Percentiles rank a stretch among this genome's conserved stretches.
Evolutionary conservation across 1,140 invertebrate genomes (phyloP).

Genomic region (Leucophenga varia): DNA sequence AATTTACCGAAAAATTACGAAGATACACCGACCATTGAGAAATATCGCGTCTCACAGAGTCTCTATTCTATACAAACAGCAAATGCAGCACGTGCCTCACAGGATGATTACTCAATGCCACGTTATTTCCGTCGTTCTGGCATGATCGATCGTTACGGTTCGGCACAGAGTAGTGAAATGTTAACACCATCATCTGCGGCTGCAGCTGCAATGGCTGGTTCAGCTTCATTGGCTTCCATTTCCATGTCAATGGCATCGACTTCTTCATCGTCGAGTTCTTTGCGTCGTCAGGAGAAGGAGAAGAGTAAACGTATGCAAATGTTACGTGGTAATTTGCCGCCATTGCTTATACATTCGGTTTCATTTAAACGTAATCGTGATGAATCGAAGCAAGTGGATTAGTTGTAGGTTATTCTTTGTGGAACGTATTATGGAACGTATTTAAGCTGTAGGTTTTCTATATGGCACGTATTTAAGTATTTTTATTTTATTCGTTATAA

Average conservation of each 20-base stretch:
- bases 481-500: too few relatives aligned
- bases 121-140: constrained; percentile 48
- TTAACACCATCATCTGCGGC: too few relatives aligned
- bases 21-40: constrained; percentile 55
- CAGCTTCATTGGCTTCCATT: constrained; percentile 31
- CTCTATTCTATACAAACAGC: constrained; percentile 53
- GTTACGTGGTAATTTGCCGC: constrained; percentile 46
- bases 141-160: constrained; percentile 29
- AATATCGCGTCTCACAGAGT: constrained; percentile 51
- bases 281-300: constrained; percentile 37
- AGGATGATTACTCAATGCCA: constrained; percentile 53
- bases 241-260: constrained; percentile 22
- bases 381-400: constrained; percentile 45
- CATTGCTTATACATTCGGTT: constrained; percentile 49
- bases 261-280: constrained; percentile 32
- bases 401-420: too few relatives aligned
- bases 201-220: too few relatives aligned
- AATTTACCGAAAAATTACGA: constrained; percentile 55
- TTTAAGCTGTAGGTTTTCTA: too few relatives aligned
- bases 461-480: too few relatives aligned
- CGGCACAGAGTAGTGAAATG: constrained; percentile 46
- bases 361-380: constrained; percentile 51
- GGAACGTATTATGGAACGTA: too few relatives aligned
- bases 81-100: constrained; percentile 35
- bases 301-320: constrained; percentile 52